phyloP scores from a whole-genome alignment of 2,888 invertebrate species.

The Chloroclysta siterata region DNA sequence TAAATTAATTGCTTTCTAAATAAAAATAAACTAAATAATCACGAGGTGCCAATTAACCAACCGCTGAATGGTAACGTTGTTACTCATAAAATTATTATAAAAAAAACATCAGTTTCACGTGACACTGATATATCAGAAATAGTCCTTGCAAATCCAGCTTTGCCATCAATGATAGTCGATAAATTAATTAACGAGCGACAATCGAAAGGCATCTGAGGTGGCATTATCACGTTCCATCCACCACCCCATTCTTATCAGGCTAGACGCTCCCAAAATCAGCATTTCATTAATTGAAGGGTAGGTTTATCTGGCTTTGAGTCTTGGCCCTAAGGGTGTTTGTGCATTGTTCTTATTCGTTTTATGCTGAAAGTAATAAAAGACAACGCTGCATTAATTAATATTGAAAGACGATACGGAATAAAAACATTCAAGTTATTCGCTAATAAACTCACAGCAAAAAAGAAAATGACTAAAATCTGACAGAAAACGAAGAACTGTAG shows the following conservation, averaged over 20 bases:
- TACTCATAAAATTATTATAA: not conserved
- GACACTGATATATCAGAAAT: not conserved
- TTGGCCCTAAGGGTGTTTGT: constrained; percentile 48
- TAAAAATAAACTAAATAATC: too few relatives aligned
- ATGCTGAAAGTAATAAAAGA: not conserved
- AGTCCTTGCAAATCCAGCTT: not conserved
- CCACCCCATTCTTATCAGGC: constrained; percentile 59
- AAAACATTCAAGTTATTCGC: too few relatives aligned
- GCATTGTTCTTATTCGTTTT: constrained; percentile 12
- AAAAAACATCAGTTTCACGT: not conserved
- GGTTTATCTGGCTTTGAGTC: constrained; percentile 63
- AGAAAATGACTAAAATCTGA: constrained; percentile 8
- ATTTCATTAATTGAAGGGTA: constrained; percentile 76
- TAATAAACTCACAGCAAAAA: constrained; percentile 6
- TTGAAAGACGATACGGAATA: too few relatives aligned
- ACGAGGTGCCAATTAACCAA: too few relatives aligned
- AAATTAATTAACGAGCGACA: constrained; percentile 62
- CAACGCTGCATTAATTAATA: not conserved
- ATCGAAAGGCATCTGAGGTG: constrained; percentile 53
- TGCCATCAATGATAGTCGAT: constrained; percentile 21
- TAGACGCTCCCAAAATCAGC: constrained; percentile 70
- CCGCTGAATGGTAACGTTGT: too few relatives aligned
- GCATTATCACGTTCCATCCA: constrained; percentile 66
- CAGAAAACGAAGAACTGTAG: constrained; percentile 15
- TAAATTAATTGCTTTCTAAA: too few relatives aligned